Percentiles rank a stretch among this genome's conserved stretches.
Evolutionary conservation across 2,797 vertebrate species (phyloP).

Genomic region (Prionace glauca): DNA sequence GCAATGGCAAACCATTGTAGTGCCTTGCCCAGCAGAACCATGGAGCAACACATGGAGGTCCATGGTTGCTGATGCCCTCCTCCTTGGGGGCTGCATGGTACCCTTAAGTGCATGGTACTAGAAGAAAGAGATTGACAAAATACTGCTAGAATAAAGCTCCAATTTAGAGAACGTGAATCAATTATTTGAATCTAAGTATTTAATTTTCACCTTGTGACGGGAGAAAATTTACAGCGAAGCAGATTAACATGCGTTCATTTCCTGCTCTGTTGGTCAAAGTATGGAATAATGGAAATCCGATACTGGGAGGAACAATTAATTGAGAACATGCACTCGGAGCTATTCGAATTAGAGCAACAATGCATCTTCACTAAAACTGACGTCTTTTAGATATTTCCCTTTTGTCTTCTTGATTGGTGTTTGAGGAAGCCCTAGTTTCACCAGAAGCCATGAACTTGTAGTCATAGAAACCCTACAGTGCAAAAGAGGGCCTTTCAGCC

Average conservation of each 20-base stretch:
- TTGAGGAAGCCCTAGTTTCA: neutral
- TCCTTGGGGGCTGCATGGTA: too few relatives aligned
- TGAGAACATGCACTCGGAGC: neutral
- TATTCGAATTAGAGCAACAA: neutral
- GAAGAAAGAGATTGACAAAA: neutral
- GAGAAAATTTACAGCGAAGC: neutral
- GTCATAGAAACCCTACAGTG: too few relatives aligned
- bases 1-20: too few relatives aligned
- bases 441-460: too few relatives aligned
- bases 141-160: neutral
- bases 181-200: neutral
- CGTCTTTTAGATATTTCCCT: neutral
- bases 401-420: neutral
- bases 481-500: too few relatives aligned
- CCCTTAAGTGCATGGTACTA: too few relatives aligned
- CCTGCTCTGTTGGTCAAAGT: neutral
- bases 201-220: neutral
- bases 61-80: too few relatives aligned
- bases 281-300: neutral
- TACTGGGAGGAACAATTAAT: neutral
- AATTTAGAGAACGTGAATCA: neutral
- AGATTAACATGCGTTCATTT: neutral
- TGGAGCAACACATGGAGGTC: too few relatives aligned
- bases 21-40: too few relatives aligned
- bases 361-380: neutral